Percentiles rank a stretch among this genome's conserved stretches.
phyloP scores from a whole-genome alignment of 2,113 vertebrate species.

The Capreolus pygargus region DNA sequence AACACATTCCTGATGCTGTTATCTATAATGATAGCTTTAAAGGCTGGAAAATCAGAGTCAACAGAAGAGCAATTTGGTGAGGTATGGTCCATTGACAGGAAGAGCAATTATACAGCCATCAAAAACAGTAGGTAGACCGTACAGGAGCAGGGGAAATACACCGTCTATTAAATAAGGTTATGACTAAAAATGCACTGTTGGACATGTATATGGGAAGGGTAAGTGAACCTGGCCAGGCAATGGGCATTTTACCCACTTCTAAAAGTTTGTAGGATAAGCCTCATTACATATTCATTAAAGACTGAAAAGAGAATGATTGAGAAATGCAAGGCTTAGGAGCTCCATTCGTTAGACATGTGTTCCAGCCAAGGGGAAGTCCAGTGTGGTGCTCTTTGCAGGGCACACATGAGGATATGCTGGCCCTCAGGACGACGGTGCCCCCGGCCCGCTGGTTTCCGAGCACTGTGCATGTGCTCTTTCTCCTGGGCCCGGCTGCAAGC shows the following conservation, averaged over 20 bases:
- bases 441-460: fast-evolving
- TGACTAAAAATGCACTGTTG: neutral
- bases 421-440: fast-evolving
- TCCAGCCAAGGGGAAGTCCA: fast-evolving
- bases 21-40: neutral
- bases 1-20: no score
- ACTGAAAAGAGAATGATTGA: neutral
- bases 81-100: no score
- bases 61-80: neutral
- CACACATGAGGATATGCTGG: fast-evolving
- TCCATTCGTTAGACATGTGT: fast-evolving
- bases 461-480: neutral
- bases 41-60: neutral
- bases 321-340: neutral
- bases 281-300: neutral
- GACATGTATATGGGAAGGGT: fast-evolving
- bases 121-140: neutral
- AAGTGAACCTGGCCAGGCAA: neutral
- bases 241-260: neutral
- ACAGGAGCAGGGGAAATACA: fast-evolving
- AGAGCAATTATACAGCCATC: neutral
- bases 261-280: neutral
- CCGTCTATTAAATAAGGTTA: neutral
- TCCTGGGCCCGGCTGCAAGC: neutral
- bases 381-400: fast-evolving